phyloP scores from a whole-genome alignment of 2,113 vertebrate genomes.

The Hylia prasina region DNA sequence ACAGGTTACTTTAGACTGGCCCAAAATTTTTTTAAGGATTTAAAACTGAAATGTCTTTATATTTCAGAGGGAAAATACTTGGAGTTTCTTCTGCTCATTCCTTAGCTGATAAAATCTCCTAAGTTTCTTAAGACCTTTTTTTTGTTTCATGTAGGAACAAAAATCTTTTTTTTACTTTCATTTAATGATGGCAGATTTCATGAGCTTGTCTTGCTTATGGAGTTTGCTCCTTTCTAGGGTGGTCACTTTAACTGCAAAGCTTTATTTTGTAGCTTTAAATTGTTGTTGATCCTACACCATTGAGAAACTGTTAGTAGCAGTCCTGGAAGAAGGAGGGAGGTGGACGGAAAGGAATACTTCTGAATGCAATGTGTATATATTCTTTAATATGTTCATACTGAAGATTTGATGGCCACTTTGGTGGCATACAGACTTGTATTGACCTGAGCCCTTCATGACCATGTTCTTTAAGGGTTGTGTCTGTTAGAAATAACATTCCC shows the following conservation, averaged over 20 bases:
- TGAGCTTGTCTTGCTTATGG: not conserved
- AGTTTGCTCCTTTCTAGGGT: not conserved
- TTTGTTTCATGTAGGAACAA: not conserved
- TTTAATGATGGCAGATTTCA: not conserved
- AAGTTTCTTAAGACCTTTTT: not conserved
- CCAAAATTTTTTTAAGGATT: not conserved
- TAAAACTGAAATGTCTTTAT: not conserved
- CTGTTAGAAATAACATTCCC: not conserved
- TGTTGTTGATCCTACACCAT: not conserved
- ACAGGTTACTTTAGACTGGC: not conserved
- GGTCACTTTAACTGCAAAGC: not conserved
- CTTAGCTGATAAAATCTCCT: not conserved
- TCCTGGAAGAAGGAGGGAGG: not conserved
- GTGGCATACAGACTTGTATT: not conserved
- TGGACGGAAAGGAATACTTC: not conserved
- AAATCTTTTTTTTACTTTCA: not conserved
- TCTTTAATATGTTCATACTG: not conserved
- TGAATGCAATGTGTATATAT: accelerated
- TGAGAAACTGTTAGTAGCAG: not conserved
- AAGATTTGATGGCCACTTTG: not conserved
- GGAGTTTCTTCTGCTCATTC: not conserved
- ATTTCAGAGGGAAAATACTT: not conserved
- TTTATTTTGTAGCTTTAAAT: not conserved
- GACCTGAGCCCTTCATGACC: not conserved
- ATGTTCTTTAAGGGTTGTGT: not conserved